Evolutionary conservation across 2,113 vertebrate genomes (phyloP), one percentile per base, ranked within the genome.

Genomic region (Xenopus borealis): DNA sequence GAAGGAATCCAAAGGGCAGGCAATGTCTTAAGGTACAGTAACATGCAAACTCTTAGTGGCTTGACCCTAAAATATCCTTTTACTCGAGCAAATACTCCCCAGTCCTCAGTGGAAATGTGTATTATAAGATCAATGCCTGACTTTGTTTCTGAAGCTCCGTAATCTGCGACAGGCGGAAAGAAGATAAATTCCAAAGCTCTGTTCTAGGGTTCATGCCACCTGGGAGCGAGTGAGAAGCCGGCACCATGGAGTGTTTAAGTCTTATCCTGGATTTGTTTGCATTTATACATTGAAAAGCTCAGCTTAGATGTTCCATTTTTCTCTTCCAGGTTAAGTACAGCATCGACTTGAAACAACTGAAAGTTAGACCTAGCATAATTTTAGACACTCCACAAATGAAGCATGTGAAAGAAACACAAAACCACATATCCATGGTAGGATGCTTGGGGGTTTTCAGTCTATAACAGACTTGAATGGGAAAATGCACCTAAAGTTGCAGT

Each of bases 371-470:
- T 83, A 92, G 89, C 87, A 78, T 87, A n/a, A 90, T 92, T 87
- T 81, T 95, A 87, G 95, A 98, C 84, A 96, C 96, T 40, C 96
- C 95, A 80, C 93, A 94, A 88, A 88, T 97, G 90, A 93, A 94
- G 81, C 92, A 94, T 85, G 94, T 93, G 86, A 92, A 87, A 89
- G 92, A 91, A 88, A 89, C 92, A 33, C 95, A 97, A 89, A 95
- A 94, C 78, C 86, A 82, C 46, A 89, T 95, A 85, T 98, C 96
- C 72, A 95, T 94, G 96, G 96, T 98, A 98, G 92, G 89, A 69
- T 80, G 27, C 66, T 66, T 40, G 63, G 63, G 33, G 14, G 47
- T 11, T 2, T 66, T 13, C 75, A 61, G 83, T 78, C 69, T 47
- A 50, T 50, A 50, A 14, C 2, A 50, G 72, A 1, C 0, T 11